A percentile compares a stretch with the other conserved stretches of the same genome.
Conservation (phyloP, 2,797 vertebrate species). For the Tapirus indicus region DNA sequence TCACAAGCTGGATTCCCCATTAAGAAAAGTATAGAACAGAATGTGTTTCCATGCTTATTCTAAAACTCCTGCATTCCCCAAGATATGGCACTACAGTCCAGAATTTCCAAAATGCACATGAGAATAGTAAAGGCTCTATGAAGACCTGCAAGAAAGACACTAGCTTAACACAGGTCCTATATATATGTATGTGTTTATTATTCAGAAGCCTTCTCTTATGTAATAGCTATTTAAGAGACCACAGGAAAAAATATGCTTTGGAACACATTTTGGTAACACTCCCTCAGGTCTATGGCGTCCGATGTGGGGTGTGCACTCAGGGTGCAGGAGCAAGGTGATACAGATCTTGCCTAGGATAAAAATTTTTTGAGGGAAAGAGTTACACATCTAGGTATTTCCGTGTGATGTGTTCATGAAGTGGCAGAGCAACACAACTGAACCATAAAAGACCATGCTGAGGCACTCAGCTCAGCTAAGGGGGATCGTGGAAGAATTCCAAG, state of each 20-base stretch:
- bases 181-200: no score
- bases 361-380: no score
- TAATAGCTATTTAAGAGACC: neutral
- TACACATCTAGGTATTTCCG: neutral
- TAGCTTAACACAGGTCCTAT: neutral
- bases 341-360: neutral
- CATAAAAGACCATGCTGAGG: neutral
- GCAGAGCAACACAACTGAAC: neutral
- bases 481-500: neutral
- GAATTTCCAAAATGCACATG: neutral
- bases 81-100: neutral
- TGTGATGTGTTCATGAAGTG: rapidly evolving
- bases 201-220: neutral
- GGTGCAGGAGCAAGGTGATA: neutral
- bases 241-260: neutral
- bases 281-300: neutral
- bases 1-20: neutral
- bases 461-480: neutral
- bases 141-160: neutral
- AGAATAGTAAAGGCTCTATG: neutral
- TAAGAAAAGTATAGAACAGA: neutral
- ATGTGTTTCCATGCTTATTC: neutral
- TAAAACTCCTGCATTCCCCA: neutral
- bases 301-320: neutral
- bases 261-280: neutral